Percentiles rank a stretch among this genome's conserved stretches.
phyloP scores from a whole-genome alignment of 2,113 vertebrate species.

The Pardalotus punctatus region DNA sequence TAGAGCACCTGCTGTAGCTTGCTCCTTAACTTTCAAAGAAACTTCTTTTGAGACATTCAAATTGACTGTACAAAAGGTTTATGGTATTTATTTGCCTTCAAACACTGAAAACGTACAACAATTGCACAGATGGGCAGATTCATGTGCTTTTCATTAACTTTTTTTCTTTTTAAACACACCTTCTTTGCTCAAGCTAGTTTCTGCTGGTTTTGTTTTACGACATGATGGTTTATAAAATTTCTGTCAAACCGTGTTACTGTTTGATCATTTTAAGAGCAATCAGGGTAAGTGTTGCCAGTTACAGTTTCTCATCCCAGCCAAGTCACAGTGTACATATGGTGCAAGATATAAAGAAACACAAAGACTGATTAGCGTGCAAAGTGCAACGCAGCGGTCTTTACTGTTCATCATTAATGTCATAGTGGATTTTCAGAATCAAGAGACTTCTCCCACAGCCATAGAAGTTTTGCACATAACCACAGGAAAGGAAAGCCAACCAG shows the following conservation, averaged over 20 bases:
- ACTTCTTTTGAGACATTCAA: background rate
- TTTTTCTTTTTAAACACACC: slow-evolving; percentile 14
- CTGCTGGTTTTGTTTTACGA: background rate
- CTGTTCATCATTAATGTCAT: slow-evolving; percentile 5
- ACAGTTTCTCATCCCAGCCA: background rate
- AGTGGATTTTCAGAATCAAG: slow-evolving; percentile 3
- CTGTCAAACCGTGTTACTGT: slow-evolving; percentile 22
- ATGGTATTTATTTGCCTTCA: slow-evolving; percentile 1
- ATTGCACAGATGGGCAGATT: slow-evolving; percentile 19
- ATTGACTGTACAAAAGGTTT: background rate
- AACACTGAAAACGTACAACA: background rate
- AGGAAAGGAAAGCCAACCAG: background rate
- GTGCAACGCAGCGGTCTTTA: background rate
- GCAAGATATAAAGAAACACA: background rate
- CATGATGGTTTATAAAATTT: slow-evolving; percentile 51
- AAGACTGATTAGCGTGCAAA: slow-evolving; percentile 11
- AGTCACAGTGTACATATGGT: background rate
- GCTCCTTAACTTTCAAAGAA: background rate
- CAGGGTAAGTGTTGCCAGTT: slow-evolving; percentile 25
- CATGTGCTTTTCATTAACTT: slow-evolving; percentile 27
- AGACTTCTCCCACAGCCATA: background rate
- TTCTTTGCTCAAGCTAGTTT: slow-evolving; percentile 8
- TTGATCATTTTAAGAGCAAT: slow-evolving; percentile 47
- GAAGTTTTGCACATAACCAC: background rate
- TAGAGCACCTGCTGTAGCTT: background rate